Evolutionary conservation across 2,888 invertebrate genomes (phyloP), one percentile per base, ranked within the genome.

Genomic region (Pandemis cinnamomeana): DNA sequence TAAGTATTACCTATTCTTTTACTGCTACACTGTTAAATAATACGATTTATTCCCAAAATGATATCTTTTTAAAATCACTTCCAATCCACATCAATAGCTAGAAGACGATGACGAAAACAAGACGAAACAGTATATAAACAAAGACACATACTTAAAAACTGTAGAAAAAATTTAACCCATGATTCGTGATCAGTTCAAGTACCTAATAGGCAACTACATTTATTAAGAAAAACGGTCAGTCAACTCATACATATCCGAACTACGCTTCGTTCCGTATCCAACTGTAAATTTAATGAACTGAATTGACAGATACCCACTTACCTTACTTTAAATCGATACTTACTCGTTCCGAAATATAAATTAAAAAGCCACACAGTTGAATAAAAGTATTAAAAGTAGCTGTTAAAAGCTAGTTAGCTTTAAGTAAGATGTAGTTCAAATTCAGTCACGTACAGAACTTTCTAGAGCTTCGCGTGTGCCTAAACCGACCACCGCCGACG

Each of bases 371-470:
- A 36, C 27, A 36, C 27, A 36, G 27, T 36, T 36, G 27, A 36
- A 4, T 36, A 36, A 36, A 36, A 36, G 27, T 36, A 36, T 36
- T 36, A 36, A 36, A 36, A 36, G 27, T 36, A 36, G 27, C 27
- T 36, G 27, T 55, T 55, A 36, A 46, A 55, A 55, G 15, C 62
- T 62, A 53, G 44, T 71, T 64, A 64, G 55, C 63, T 20, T 55
- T 15, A 7, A 27, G 1, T 6, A 20, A 63, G 15, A 63, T 63
- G 11, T 46, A 63, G 77, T 76, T 80, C 81, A 79, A 84, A 88
- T 88, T 88, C 83, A 79, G 85, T 86, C 89, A 89, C 89, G 89
- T 89, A 83, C 79, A 77, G 75, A 78, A 84, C 89, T 89, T 89
- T 89, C 89, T 87, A 82, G 83, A 84, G 82, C 77, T 80, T 81